Evolutionary conservation across 2,797 vertebrate genomes (phyloP).

Genomic region (Acropternis orthonyx): DNA sequence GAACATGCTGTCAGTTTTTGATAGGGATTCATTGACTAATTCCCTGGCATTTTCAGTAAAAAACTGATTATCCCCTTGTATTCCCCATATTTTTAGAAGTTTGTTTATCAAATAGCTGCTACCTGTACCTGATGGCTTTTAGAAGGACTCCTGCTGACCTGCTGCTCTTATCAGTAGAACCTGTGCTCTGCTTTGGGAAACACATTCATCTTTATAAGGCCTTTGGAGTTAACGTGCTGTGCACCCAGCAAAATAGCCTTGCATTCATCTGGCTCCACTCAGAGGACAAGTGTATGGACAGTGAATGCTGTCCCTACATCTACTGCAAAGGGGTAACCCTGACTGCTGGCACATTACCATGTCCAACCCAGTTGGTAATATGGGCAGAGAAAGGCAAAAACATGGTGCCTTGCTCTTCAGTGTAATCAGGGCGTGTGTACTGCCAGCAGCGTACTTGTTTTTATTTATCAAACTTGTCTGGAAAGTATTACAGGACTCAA

Average conservation of each 20-base stretch:
- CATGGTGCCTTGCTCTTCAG: not conserved
- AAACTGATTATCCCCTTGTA: not conserved
- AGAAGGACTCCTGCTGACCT: not conserved
- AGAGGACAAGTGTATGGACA: not conserved
- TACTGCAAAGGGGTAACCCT: not conserved
- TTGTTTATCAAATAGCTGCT: not conserved
- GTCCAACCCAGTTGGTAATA: not conserved
- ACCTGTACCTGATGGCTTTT: not conserved
- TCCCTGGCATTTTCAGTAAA: not conserved
- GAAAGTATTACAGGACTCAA: not conserved
- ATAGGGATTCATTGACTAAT: not conserved
- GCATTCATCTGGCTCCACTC: not conserved
- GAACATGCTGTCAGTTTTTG: not conserved
- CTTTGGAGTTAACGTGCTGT: not conserved
- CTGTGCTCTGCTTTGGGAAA: not conserved
- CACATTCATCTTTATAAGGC: not conserved
- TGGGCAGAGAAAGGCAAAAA: not conserved
- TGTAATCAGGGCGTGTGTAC: not conserved
- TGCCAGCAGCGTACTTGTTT: not conserved
- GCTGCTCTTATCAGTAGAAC: not conserved
- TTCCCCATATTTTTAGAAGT: not conserved
- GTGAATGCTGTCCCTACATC: not conserved
- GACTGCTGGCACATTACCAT: not conserved
- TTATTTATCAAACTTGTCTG: conserved; percentile 7
- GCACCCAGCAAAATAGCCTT: not conserved